Evolutionary conservation across 2,888 invertebrate genomes (phyloP), one percentile per base, ranked within the genome.

Genomic region (Apotomis capreana): DNA sequence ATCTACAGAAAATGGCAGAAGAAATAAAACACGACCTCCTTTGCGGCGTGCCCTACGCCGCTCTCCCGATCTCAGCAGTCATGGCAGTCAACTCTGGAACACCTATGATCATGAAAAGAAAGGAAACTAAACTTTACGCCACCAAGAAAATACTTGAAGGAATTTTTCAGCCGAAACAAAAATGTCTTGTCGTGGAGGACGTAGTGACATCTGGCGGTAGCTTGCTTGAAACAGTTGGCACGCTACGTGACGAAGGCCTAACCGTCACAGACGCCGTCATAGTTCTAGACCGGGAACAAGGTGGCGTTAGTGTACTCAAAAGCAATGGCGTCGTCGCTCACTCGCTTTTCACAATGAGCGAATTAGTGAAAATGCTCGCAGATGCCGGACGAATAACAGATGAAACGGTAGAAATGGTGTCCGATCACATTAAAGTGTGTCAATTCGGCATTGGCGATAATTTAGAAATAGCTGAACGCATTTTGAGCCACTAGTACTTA

Each of bases 1-100:
- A 89, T 68, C 79, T 92, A 37, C 84, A 89, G 72, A 80, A 79
- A 6, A 74, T 92, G 40, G 86, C 91, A 3, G 78, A 79, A 0
- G 84, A 84, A 75, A 86, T 90, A 75, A 74, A 83, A 57, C 93
- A 94, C 77, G 95, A 96, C 76, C 94, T 96, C 69, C 91, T 99
- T n/a, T 99, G 99, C 87, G 99, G 99, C 12, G 99, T 99, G 0
- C 99, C 99, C 0, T 99, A 99, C 84, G 99, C 99, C 8, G 99
- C 99, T 1, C 91, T 99, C 12, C 99, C 99, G 0, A 94, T 99
- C 70, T 98, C 99, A 0, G 97, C 98, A 0, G 94, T 98, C 70
- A 95, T 98, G 79, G 96, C 97, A 0, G 92, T 95, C 64, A 95
- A 96, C 80, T 94, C 95, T 2, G 90, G 95, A 78, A 91, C 87